Conservation (phyloP, 2,113 vertebrate genomes). For the Conger conger region DNA sequence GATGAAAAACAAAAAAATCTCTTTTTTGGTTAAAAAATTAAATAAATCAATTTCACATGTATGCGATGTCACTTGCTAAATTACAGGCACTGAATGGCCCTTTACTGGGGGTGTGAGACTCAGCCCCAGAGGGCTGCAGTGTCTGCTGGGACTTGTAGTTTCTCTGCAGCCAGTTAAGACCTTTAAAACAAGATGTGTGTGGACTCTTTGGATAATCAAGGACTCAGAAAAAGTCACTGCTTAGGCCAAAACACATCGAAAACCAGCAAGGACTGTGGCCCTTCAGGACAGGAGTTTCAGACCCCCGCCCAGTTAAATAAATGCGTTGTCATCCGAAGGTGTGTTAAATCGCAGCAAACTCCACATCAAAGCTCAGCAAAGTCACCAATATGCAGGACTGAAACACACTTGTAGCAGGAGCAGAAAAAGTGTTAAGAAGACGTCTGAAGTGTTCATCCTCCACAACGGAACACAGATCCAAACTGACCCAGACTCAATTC, state of each 20-base stretch:
- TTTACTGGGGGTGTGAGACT: neutral
- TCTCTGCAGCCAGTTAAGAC: neutral
- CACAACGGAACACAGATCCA: neutral
- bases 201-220: neutral
- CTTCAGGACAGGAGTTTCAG: neutral
- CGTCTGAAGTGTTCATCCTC: slow-evolving; percentile 9
- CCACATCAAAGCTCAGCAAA: slow-evolving; percentile 89
- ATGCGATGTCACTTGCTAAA: too few species aligned
- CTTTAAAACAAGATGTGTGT: neutral
- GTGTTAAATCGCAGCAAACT: slow-evolving; percentile 98
- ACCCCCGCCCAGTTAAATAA: slow-evolving; percentile 70
- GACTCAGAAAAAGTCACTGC: neutral
- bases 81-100: too few species aligned
- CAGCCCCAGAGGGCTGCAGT: neutral
- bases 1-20: too few species aligned
- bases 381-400: slow-evolving; percentile 88
- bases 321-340: slow-evolving; percentile 81
- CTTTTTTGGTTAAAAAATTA: too few species aligned
- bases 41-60: too few species aligned
- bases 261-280: neutral
- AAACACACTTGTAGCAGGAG: slow-evolving; percentile 87
- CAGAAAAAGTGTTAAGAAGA: slow-evolving; percentile 69
- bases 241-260: neutral
- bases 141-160: neutral
- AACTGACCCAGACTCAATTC: neutral